A percentile compares a stretch with the other conserved stretches of the same genome.
phyloP scores from a whole-genome alignment of 2,113 vertebrate genomes.

The Micronycteris hirsuta region DNA sequence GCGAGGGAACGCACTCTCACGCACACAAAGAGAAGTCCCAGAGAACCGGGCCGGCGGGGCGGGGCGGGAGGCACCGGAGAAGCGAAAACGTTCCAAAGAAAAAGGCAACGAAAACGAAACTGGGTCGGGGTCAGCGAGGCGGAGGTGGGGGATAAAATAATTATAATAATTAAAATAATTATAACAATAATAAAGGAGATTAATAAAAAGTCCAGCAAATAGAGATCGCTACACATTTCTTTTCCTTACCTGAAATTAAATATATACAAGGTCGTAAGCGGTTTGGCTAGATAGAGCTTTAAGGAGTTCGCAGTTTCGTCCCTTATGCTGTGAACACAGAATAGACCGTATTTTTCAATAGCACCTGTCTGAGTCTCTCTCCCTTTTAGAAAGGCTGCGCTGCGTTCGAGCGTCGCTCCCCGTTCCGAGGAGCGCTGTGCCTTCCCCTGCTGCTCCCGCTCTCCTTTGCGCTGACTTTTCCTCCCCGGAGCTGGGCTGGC shows the following conservation, averaged over 20 bases:
- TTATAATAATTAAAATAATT: conserved; percentile 81
- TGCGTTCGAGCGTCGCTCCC: neutral
- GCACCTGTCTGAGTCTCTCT: conserved; percentile 83
- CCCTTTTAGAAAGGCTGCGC: neutral
- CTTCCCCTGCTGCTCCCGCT: conserved; percentile 41
- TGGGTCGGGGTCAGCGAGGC: conserved; percentile 49
- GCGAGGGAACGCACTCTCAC: conserved; percentile 54
- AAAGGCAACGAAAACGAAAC: conserved; percentile 71
- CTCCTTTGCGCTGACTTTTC: conserved; percentile 35
- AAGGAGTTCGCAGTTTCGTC: conserved; percentile 80
- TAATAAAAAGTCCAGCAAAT: conserved; percentile 85
- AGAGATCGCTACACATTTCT: conserved; percentile 85
- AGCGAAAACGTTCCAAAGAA: conserved; percentile 60
- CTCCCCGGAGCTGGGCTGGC: conserved; percentile 2
- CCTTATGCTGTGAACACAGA: conserved; percentile 93
- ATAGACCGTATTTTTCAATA: conserved; percentile 91
- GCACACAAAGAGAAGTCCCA: conserved; percentile 74
- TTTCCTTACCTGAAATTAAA: conserved; percentile 95
- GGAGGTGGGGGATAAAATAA: conserved; percentile 63
- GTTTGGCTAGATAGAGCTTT: conserved; percentile 97
- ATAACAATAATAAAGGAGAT: conserved; percentile 77
- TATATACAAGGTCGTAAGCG: conserved; percentile 96
- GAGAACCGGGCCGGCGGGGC: conserved; percentile 56
- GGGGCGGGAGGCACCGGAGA: conserved; percentile 50
- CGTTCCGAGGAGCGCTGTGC: neutral